phyloP scores from a whole-genome alignment of 2,113 vertebrate genomes.

The Tupaia chinensis region DNA sequence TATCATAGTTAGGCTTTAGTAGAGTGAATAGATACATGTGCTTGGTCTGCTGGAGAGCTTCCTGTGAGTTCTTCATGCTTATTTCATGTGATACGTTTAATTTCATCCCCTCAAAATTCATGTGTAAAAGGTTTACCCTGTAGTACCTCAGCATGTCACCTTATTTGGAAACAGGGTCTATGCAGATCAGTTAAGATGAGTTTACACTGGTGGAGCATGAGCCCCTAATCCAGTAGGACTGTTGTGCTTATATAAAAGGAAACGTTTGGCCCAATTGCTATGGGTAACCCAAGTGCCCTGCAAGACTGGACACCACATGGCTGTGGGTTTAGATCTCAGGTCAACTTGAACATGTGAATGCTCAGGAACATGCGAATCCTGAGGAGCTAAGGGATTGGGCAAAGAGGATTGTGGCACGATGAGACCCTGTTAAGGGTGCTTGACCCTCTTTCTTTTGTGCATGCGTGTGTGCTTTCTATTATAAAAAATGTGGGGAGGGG shows the following conservation, averaged over 20 bases:
- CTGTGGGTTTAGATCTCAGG: too few species aligned
- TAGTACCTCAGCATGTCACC: not conserved
- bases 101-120: not conserved
- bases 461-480: too few species aligned
- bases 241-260: not conserved
- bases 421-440: too few species aligned
- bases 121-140: not conserved
- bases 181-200: not conserved
- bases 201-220: not conserved
- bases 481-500: too few species aligned
- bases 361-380: too few species aligned
- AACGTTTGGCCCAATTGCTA: not conserved
- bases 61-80: not conserved
- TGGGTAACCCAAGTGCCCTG: too few species aligned
- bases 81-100: not conserved
- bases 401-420: too few species aligned
- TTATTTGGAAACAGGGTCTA: not conserved
- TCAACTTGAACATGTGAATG: too few species aligned
- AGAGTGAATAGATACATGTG: not conserved
- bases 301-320: too few species aligned
- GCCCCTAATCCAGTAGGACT: not conserved
- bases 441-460: too few species aligned
- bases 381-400: too few species aligned
- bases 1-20: not conserved
- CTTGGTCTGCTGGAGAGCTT: not conserved